Base-by-base conservation (phyloP, 2,888 invertebrate genomes). In the Dicranocentrus wangi region DNA sequence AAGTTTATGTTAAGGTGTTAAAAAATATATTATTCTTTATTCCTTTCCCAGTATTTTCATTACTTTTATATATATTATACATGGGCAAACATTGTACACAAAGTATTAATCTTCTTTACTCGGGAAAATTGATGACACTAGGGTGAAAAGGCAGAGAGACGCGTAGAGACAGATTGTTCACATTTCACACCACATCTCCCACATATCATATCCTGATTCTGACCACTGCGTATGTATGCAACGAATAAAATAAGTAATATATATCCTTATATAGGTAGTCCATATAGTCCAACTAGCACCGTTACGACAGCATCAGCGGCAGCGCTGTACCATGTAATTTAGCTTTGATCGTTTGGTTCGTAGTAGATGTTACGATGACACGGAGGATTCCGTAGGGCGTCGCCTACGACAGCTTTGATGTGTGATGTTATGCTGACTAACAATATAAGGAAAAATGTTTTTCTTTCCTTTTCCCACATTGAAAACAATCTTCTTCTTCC, bases 381-480 rank as follows among this genome's bases (percentile, higher is more conserved):
- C 19, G 53, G 19, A 25, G 39, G 39, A 42, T 58, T 70, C 43
- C 27, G 15, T 10, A 27, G 71, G 71, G 71, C 60, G 71, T 71
- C 60, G 28, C 43, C 60, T 60, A 60, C 8, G 28, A 71, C 42
- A 7, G 19, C 2, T 5, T 23, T 17, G 2, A 0, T 28, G 19
- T 32, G 47, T 10, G 47, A n/a, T 10, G 15, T 15, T 3, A 23
- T 8, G 32, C 21, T 61, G 61, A 61, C 61, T 61, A 61, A 61
- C n/a, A n/a, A n/a, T n/a, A n/a, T n/a, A n/a, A n/a, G n/a, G 23
- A 61, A 32, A 61, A 61, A 55, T 7, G 10, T 19, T n/a, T 47
- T 47, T 47, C 2, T 23, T 23, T 55, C 8, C 15, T 55, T 55
- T 55, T n/a, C 55, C 25, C 25, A 25, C 25, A n/a, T 55, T 21